Evolutionary conservation across 2,797 vertebrate genomes (phyloP).

Genomic region (Astyanax mexicanus): DNA sequence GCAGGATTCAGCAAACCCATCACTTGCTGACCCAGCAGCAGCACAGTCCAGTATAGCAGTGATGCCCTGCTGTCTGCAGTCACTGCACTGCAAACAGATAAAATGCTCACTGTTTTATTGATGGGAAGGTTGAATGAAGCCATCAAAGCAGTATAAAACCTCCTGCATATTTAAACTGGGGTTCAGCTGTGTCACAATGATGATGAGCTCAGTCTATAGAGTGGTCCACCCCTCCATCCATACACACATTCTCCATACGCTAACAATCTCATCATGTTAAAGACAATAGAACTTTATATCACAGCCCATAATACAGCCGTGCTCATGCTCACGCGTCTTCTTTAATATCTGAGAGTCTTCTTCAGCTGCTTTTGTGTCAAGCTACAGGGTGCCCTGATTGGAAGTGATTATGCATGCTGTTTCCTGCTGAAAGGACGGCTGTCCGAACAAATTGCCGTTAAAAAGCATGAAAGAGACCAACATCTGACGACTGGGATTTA

Average conservation of each 20-base stretch:
- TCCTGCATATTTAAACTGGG: conserved; percentile 29
- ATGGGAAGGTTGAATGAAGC: conserved; percentile 21
- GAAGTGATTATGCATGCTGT: conserved; percentile 5
- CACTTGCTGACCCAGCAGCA: no score
- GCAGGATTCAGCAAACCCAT: no score
- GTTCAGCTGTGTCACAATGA: conserved; percentile 18
- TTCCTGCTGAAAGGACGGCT: not conserved
- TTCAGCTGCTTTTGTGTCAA: not conserved
- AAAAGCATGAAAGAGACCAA: not conserved
- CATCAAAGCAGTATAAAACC: conserved; percentile 29
- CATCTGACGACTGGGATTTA: not conserved
- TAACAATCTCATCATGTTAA: no score
- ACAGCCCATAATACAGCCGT: not conserved
- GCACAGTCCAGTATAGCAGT: not conserved
- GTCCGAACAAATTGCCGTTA: conserved; percentile 24
- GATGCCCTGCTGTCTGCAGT: not conserved
- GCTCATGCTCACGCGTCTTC: not conserved
- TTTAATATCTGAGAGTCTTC: not conserved
- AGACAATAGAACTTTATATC: no score
- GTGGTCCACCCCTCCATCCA: not conserved
- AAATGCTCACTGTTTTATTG: conserved; percentile 39
- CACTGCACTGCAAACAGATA: not conserved
- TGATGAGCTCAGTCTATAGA: not conserved
- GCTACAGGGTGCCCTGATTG: conserved; percentile 12
- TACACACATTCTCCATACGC: no score